These are phyloP conservation scores for Steinernema hermaphroditum DNA, from an alignment of 2,888 invertebrate genomes.

Conservation along the genomic window DNA sequence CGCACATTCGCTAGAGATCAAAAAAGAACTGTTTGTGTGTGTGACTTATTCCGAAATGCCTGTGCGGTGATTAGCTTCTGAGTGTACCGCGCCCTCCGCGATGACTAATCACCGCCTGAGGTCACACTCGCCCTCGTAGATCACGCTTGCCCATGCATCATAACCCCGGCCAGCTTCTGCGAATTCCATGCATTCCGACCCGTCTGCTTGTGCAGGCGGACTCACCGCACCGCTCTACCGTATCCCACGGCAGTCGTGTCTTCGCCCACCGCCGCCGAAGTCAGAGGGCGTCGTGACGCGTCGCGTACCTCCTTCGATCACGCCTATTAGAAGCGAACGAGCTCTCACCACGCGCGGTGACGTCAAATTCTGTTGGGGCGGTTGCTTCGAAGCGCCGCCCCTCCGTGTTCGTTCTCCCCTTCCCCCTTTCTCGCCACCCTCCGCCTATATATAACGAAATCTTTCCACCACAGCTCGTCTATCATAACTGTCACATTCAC, in stretches of 20 bases:
- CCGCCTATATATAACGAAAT: slow-evolving; percentile 31
- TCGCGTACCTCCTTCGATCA: not conserved
- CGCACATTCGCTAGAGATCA: not conserved
- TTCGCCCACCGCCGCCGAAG: not conserved
- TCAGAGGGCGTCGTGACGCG: slow-evolving; percentile 13
- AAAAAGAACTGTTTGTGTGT: not conserved
- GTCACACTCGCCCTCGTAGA: not conserved
- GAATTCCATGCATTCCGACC: slow-evolving; percentile 20
- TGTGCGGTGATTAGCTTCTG: not conserved
- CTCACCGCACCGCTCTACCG: not conserved
- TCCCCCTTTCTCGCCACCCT: slow-evolving; percentile 28
- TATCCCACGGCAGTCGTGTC: slow-evolving; percentile 5
- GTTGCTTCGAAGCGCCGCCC: slow-evolving; percentile 25
- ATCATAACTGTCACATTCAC: slow-evolving; percentile 31
- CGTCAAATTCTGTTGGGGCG: slow-evolving; percentile 29
- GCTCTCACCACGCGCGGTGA: slow-evolving; percentile 5
- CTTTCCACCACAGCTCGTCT: slow-evolving; percentile 30
- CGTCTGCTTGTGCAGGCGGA: not conserved
- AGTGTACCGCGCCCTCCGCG: not conserved
- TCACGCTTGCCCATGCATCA: not conserved
- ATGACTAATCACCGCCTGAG: slow-evolving; percentile 9
- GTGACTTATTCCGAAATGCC: not conserved
- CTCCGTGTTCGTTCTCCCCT: slow-evolving; percentile 26
- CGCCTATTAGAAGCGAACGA: slow-evolving; percentile 29
- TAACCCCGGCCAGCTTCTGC: not conserved